phyloP scores from a whole-genome alignment of 2,797 vertebrate species.

The Zalophus californianus region DNA sequence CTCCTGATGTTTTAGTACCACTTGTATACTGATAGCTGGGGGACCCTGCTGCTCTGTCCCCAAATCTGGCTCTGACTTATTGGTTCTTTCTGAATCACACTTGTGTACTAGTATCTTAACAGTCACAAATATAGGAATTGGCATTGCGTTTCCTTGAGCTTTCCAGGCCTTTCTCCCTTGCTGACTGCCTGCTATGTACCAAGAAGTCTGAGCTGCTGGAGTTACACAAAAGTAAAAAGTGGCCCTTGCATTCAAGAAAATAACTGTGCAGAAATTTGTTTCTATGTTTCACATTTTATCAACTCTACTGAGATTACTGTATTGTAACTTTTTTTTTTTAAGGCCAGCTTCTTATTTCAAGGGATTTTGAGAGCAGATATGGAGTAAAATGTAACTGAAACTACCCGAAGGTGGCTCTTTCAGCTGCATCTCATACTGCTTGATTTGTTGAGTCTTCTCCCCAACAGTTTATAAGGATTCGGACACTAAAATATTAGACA shows the following conservation, averaged over 20 bases:
- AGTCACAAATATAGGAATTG: not conserved
- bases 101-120: not conserved
- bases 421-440: not conserved
- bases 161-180: not conserved
- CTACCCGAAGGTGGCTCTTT: not conserved
- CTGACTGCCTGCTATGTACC: not conserved
- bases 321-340: not conserved
- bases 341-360: not conserved
- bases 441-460: not conserved
- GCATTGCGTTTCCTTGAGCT: not conserved
- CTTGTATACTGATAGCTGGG: not conserved
- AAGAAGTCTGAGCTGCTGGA: not conserved
- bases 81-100: not conserved
- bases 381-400: not conserved
- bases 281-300: slow-evolving; percentile 34
- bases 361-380: not conserved
- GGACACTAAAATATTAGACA: not conserved
- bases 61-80: not conserved
- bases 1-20: not conserved
- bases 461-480: not conserved
- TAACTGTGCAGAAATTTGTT: not conserved
- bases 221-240: not conserved
- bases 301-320: not conserved
- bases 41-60: not conserved
- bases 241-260: not conserved